Evolutionary conservation across 2,113 vertebrate genomes (phyloP).

Genomic region (Poecile atricapillus): DNA sequence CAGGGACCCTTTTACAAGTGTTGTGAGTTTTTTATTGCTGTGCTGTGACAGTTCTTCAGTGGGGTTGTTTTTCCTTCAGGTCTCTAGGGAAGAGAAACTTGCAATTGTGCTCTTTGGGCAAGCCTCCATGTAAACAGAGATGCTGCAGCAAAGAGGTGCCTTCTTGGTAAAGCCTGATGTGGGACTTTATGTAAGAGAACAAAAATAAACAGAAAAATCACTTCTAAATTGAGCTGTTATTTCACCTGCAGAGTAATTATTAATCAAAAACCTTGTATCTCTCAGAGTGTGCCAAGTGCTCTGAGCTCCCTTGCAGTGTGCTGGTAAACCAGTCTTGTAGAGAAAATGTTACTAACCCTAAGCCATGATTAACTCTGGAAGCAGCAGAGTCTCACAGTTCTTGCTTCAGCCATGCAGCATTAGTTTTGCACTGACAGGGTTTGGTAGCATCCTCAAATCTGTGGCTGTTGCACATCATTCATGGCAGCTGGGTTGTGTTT

Average conservation of each 20-base stretch:
- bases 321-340: not conserved
- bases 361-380: not conserved
- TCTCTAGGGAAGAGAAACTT: not conserved
- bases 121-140: not conserved
- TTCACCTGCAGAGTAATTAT: constrained; percentile 12
- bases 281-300: not conserved
- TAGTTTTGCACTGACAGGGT: not conserved
- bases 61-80: not conserved
- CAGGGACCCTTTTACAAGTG: not conserved
- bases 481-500: not conserved
- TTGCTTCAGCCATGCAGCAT: not conserved
- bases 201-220: not conserved
- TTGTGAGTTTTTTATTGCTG: not conserved
- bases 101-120: not conserved
- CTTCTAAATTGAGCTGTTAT: not conserved
- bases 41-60: not conserved
- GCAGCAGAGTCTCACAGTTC: not conserved
- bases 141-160: not conserved
- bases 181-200: not conserved
- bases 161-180: not conserved
- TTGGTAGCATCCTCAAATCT: not conserved
- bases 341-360: not conserved
- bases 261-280: constrained; percentile 1
- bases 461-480: not conserved
- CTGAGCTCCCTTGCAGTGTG: not conserved